Evolutionary conservation across 2,797 vertebrate genomes (phyloP).

Genomic region (Poecile montanus): DNA sequence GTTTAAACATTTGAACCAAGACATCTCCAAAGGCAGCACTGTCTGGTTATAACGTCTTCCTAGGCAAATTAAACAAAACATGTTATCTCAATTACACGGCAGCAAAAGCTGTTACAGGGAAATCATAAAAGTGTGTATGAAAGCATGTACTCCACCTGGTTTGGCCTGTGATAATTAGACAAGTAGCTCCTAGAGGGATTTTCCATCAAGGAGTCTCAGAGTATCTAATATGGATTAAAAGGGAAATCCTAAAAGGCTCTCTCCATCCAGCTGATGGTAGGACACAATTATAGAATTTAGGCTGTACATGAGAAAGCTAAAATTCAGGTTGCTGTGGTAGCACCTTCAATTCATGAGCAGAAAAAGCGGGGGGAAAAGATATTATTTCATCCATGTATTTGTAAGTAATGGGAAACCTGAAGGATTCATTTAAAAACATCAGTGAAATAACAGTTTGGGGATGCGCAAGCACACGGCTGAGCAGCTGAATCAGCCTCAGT

Average conservation of each 20-base stretch:
- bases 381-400: background rate
- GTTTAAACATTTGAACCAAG: background rate
- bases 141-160: background rate
- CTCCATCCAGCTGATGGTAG: background rate
- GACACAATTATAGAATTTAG: background rate
- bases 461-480: fast-evolving
- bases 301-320: background rate
- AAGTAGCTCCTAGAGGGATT: background rate
- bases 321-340: background rate
- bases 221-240: background rate
- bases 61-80: background rate
- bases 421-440: background rate
- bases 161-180: background rate
- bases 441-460: background rate
- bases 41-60: background rate
- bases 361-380: fast-evolving
- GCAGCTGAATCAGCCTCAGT: background rate
- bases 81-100: background rate
- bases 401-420: fast-evolving
- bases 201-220: background rate
- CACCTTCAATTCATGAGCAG: background rate
- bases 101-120: background rate
- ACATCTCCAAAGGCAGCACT: background rate
- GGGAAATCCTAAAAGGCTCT: background rate
- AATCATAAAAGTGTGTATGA: background rate